A percentile compares a stretch with the other conserved stretches of the same genome.
phyloP scores from a whole-genome alignment of 1,140 invertebrate species.

The Cardiocondyla obscurior region DNA sequence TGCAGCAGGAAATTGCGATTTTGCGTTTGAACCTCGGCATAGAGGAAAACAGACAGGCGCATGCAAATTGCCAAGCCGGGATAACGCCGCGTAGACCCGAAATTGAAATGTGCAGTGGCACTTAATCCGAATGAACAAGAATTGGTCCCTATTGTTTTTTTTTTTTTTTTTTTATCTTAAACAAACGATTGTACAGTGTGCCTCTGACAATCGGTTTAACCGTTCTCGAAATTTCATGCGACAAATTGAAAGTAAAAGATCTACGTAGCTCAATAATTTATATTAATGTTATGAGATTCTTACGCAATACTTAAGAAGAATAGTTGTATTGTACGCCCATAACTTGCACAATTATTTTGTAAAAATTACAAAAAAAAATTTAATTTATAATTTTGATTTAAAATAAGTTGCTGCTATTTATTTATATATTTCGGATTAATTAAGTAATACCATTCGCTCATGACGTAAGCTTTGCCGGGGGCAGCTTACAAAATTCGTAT shows the following conservation, averaged over 20 bases:
- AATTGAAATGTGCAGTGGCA: conserved; percentile 15
- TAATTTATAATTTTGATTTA: background rate
- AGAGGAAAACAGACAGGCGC: conserved; percentile 24
- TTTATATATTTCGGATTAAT: background rate
- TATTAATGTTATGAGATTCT: background rate
- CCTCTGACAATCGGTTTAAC: background rate
- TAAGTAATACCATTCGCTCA: background rate
- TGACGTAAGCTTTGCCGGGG: no score
- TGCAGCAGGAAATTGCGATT: conserved; percentile 67
- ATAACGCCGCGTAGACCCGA: background rate
- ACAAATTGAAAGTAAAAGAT: background rate
- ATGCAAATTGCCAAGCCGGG: conserved; percentile 59
- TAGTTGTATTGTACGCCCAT: background rate
- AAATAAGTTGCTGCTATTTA: background rate
- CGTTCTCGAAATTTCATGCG: background rate
- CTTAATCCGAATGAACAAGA: conserved; percentile 28
- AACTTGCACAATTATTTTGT: background rate
- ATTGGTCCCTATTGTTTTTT: background rate
- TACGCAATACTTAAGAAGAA: background rate
- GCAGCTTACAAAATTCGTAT: background rate
- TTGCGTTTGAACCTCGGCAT: conserved; percentile 41
- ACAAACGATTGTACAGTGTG: background rate
- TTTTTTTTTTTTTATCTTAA: no score
- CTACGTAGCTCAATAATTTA: background rate
- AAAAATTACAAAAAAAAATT: background rate